Conservation (phyloP, 2,113 vertebrate genomes). For the Cathartes aura region DNA sequence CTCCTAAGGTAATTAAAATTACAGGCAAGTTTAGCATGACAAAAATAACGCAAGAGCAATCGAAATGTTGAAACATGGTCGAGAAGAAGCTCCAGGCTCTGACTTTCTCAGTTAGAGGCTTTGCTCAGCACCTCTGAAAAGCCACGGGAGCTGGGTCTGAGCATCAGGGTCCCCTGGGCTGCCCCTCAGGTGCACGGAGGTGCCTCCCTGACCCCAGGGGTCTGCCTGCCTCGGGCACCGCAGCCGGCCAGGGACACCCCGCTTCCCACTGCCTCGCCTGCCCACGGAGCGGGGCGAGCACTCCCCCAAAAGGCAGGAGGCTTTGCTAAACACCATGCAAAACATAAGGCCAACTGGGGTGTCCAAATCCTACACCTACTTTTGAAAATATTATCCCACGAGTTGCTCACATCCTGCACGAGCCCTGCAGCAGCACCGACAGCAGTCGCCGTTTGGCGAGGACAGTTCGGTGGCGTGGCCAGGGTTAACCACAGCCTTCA, state of each 20-base stretch:
- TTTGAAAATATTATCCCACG: rapidly evolving
- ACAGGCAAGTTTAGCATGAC: not conserved
- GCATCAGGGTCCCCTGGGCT: not conserved
- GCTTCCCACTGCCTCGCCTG: no score
- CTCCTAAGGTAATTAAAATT: not conserved
- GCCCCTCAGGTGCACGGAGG: not conserved
- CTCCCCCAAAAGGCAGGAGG: not conserved
- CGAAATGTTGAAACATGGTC: not conserved
- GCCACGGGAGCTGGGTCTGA: rapidly evolving
- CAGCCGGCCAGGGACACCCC: not conserved
- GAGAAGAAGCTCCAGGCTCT: not conserved
- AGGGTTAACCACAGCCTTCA: not conserved
- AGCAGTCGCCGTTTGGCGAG: rapidly evolving
- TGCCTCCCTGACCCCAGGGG: rapidly evolving
- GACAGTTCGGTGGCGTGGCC: rapidly evolving
- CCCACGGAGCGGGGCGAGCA: not conserved
- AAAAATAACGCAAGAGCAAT: not conserved
- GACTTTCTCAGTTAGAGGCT: not conserved
- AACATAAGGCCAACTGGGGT: not conserved
- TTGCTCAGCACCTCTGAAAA: not conserved
- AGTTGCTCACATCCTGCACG: rapidly evolving
- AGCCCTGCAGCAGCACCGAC: not conserved
- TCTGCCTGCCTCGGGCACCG: not conserved
- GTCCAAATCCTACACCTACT: not conserved
- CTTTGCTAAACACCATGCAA: not conserved